Conservation (phyloP, 1,140 invertebrate species). For the Bombus fervidus region DNA sequence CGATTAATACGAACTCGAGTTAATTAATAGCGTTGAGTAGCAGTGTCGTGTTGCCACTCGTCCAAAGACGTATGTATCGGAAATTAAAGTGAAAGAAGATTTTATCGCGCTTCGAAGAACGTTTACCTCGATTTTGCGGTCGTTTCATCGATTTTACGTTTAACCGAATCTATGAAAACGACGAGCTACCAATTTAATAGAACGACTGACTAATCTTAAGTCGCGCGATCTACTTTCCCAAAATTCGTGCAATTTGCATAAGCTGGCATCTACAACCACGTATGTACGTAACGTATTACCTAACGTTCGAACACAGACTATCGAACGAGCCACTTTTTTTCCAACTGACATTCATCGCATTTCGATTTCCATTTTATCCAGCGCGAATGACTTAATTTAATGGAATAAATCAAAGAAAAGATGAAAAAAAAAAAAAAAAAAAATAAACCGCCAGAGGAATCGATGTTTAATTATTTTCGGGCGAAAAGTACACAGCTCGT, state of each 20-base stretch:
- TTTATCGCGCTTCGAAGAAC: neutral
- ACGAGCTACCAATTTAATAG: too few species aligned
- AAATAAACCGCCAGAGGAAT: neutral
- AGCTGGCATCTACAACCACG: too few species aligned
- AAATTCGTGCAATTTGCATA: too few species aligned
- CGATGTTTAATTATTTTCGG: slow-evolving; percentile 38
- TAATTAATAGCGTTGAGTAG: slow-evolving; percentile 26
- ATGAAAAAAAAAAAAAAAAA: neutral
- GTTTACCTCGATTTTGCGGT: too few species aligned
- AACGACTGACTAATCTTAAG: too few species aligned
- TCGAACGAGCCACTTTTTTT: neutral
- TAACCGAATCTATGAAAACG: neutral
- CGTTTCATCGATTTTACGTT: neutral
- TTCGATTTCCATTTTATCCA: neutral
- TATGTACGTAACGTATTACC: too few species aligned
- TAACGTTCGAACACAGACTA: neutral
- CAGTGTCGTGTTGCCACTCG: neutral
- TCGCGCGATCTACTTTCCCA: too few species aligned
- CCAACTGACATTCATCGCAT: neutral
- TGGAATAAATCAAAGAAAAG: neutral
- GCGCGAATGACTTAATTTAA: neutral
- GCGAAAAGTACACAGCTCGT: slow-evolving; percentile 7
- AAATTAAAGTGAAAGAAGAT: neutral
- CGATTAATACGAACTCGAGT: slow-evolving; percentile 4
- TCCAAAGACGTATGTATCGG: neutral